Conservation (phyloP, 1,140 invertebrate species). For the Drosophila parvula region DNA sequence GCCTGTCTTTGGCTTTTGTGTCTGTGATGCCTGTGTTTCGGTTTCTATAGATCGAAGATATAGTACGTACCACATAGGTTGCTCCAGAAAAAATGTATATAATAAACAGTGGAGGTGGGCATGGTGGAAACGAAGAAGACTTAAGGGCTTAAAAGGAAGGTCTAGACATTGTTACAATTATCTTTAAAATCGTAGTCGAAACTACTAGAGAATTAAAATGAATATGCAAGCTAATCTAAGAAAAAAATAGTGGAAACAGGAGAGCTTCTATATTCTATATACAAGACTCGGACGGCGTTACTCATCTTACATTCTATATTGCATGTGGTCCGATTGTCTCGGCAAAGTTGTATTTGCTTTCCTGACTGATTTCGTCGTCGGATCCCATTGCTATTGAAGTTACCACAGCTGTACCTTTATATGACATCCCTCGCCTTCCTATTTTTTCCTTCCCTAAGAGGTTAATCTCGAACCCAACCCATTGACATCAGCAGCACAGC, state of each 20-base stretch:
- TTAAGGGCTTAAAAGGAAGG: not conserved
- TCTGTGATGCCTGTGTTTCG: slow-evolving; percentile 42
- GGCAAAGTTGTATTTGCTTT: not conserved
- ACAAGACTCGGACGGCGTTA: not conserved
- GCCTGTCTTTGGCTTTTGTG: slow-evolving; percentile 42
- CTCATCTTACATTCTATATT: not conserved
- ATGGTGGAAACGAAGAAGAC: not conserved
- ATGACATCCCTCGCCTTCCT: not conserved
- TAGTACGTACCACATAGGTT: slow-evolving; percentile 39
- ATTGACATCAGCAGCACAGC: slow-evolving; percentile 36
- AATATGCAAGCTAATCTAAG: no score
- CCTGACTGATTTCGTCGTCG: not conserved
- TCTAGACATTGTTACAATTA: no score
- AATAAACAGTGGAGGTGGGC: slow-evolving; percentile 7
- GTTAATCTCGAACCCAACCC: slow-evolving; percentile 21
- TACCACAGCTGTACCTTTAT: not conserved
- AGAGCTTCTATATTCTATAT: no score
- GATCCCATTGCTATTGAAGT: not conserved
- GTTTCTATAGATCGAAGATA: slow-evolving; percentile 53
- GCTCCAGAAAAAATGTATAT: slow-evolving; percentile 10
- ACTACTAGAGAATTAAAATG: no score
- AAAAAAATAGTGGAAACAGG: no score
- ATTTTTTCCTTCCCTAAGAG: no score
- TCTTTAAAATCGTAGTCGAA: no score
- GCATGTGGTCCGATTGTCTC: not conserved